Evolutionary conservation across 2,888 invertebrate species (phyloP).

Genomic region (Lutraria lutraria): DNA sequence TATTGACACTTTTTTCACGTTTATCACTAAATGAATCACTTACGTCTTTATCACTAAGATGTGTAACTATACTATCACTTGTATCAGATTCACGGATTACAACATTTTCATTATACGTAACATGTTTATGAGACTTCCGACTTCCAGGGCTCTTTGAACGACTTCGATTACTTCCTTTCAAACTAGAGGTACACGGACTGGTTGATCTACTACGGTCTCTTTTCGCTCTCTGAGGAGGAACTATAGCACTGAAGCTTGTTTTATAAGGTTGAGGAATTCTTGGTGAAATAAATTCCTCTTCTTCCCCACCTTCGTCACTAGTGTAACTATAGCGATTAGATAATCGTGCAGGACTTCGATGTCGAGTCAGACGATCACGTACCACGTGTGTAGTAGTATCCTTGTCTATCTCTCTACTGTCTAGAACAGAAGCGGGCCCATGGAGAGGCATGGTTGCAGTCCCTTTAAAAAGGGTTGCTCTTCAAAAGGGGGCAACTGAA

Average conservation of each 20-base stretch:
- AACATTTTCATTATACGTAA: constrained; percentile 81
- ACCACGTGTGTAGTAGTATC: constrained; percentile 59
- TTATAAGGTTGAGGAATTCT: constrained; percentile 83
- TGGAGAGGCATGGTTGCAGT: constrained; percentile 75
- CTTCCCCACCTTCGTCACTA: constrained; percentile 47
- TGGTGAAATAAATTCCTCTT: constrained; percentile 70
- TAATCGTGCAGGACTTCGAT: constrained; percentile 74
- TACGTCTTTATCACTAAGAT: constrained; percentile 70
- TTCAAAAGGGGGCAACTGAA: constrained; percentile 21
- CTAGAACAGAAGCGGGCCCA: constrained; percentile 81
- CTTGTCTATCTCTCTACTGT: constrained; percentile 70
- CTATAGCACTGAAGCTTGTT: constrained; percentile 84
- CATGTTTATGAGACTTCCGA: constrained; percentile 73
- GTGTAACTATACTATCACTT: constrained; percentile 62
- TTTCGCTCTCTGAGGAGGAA: constrained; percentile 74
- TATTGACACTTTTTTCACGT: constrained; percentile 43
- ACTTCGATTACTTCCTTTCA: constrained; percentile 74
- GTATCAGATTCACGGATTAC: constrained; percentile 79
- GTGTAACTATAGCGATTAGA: constrained; percentile 51
- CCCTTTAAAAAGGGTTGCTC: neutral
- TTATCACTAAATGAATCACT: constrained; percentile 54
- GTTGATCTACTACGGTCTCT: constrained; percentile 79
- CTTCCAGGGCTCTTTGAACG: constrained; percentile 77
- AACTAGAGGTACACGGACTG: constrained; percentile 76
- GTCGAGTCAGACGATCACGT: constrained; percentile 78